These are phyloP conservation scores for Drosophila leonis DNA, from an alignment of 2,888 invertebrate species.

Conservation along the genomic window DNA sequence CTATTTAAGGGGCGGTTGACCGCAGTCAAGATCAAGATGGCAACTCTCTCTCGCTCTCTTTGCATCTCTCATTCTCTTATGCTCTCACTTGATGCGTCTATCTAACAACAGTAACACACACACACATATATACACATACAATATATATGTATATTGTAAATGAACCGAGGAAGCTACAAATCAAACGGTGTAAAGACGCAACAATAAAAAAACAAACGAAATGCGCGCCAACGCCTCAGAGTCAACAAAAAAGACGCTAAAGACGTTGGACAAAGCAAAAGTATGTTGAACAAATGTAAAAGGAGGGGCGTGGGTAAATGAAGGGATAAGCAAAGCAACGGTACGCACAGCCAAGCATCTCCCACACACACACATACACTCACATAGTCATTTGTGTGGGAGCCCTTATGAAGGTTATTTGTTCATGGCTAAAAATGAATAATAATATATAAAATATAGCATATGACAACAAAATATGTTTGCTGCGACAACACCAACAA, in stretches of 20 bases:
- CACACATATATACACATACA: slow-evolving; percentile 14
- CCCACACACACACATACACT: slow-evolving; percentile 26
- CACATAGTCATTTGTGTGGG: slow-evolving; percentile 20
- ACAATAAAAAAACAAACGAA: slow-evolving; percentile 40
- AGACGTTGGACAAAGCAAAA: slow-evolving; percentile 30
- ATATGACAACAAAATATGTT: slow-evolving; percentile 44
- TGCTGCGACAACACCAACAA: slow-evolving; percentile 42
- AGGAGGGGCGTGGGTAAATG: slow-evolving; percentile 6
- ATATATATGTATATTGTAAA: background rate
- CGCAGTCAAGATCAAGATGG: slow-evolving; percentile 54
- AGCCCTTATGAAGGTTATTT: slow-evolving; percentile 43
- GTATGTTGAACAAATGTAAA: slow-evolving; percentile 21
- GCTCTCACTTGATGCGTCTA: background rate
- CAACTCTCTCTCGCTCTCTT: slow-evolving; percentile 11
- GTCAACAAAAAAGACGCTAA: slow-evolving; percentile 27
- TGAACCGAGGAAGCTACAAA: slow-evolving; percentile 38
- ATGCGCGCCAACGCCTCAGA: slow-evolving; percentile 55
- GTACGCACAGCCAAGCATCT: slow-evolving; percentile 27
- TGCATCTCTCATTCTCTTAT: background rate
- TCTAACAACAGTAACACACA: slow-evolving; percentile 14
- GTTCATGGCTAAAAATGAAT: slow-evolving; percentile 34
- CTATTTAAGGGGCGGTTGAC: slow-evolving; percentile 39
- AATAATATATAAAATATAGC: slow-evolving; percentile 38
- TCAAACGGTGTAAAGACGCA: slow-evolving; percentile 34
- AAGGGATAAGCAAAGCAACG: slow-evolving; percentile 37